A percentile compares a stretch with the other conserved stretches of the same genome.
phyloP scores from a whole-genome alignment of 2,797 vertebrate species.

The Arctocebus calabarensis region DNA sequence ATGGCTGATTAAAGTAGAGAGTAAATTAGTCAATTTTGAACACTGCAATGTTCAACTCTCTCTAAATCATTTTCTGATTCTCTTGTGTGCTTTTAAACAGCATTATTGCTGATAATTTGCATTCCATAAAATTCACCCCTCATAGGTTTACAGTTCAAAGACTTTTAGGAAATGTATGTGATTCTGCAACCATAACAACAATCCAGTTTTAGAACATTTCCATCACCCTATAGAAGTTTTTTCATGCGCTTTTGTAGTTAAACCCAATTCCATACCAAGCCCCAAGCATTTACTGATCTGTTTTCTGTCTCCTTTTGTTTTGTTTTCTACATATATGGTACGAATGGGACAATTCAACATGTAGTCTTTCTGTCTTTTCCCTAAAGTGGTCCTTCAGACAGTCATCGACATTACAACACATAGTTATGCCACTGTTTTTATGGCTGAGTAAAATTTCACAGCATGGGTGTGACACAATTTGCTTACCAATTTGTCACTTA shows the following conservation, averaged over 20 bases:
- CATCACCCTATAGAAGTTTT: not conserved
- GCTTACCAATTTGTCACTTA: not conserved
- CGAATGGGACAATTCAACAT: fast-evolving
- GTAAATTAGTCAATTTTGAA: not conserved
- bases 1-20: not conserved
- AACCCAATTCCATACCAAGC: too few species aligned
- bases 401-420: fast-evolving
- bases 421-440: fast-evolving
- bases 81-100: not conserved
- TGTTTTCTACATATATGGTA: not conserved
- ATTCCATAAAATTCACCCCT: too few species aligned
- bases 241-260: not conserved
- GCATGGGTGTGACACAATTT: not conserved
- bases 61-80: not conserved
- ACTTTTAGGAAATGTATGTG: not conserved
- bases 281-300: fast-evolving
- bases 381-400: not conserved
- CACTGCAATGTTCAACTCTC: not conserved
- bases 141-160: not conserved
- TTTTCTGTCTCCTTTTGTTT: not conserved
- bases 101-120: not conserved
- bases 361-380: too few species aligned
- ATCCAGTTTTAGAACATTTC: too few species aligned
- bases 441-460: not conserved
- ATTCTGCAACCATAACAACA: not conserved